Conservation (phyloP, 2,888 invertebrate species). For the Endomychus coccineus region DNA sequence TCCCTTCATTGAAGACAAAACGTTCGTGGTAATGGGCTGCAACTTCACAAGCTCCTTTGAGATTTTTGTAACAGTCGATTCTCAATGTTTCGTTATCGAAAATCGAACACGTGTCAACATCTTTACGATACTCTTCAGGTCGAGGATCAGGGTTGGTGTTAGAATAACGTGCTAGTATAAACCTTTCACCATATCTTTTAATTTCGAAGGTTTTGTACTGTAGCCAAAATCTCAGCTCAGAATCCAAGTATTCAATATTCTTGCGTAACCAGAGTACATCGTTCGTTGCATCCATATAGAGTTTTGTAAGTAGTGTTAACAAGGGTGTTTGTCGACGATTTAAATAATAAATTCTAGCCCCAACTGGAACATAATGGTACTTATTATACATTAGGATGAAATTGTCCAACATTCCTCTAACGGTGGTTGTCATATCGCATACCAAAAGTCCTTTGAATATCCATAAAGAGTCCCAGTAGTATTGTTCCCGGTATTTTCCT, state of each 20-base stretch:
- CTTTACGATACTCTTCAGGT: slow-evolving; percentile 64
- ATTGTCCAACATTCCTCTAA: slow-evolving; percentile 66
- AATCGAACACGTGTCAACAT: slow-evolving; percentile 46
- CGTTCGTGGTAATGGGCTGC: slow-evolving; percentile 79
- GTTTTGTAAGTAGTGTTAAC: slow-evolving; percentile 60
- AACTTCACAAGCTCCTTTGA: slow-evolving; percentile 55
- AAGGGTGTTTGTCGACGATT: slow-evolving; percentile 63
- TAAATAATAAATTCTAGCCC: slow-evolving; percentile 69
- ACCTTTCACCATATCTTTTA: slow-evolving; percentile 43
- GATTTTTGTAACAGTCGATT: slow-evolving; percentile 47
- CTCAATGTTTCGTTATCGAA: slow-evolving; percentile 42
- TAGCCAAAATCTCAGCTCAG: slow-evolving; percentile 58
- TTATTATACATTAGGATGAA: slow-evolving; percentile 59
- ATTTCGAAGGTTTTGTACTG: slow-evolving; percentile 49
- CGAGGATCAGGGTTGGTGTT: slow-evolving; percentile 56
- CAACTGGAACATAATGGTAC: slow-evolving; percentile 68
- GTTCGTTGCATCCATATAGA: slow-evolving; percentile 59
- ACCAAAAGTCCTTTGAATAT: slow-evolving; percentile 71
- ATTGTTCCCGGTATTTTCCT: slow-evolving; percentile 65
- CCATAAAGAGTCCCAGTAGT: slow-evolving; percentile 89
- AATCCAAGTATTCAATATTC: slow-evolving; percentile 51
- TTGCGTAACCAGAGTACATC: slow-evolving; percentile 56
- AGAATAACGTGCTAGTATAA: slow-evolving; percentile 53
- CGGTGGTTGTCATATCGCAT: slow-evolving; percentile 68
- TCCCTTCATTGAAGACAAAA: slow-evolving; percentile 56